Conservation (phyloP, 2,113 vertebrate genomes). For the Dendrocopos noguchii region DNA sequence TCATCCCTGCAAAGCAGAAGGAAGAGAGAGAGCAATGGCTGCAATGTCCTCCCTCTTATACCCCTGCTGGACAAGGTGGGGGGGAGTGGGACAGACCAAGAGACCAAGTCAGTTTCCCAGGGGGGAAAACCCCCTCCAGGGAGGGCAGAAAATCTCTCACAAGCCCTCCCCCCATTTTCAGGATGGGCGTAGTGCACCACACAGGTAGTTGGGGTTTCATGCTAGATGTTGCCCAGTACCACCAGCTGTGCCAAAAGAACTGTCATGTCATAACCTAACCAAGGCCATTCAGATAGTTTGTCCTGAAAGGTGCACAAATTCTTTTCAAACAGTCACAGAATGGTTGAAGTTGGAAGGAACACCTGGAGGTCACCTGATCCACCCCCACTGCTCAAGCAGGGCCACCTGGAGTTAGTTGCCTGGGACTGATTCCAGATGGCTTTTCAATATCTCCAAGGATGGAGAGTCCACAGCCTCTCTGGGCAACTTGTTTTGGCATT, state of each 20-base stretch:
- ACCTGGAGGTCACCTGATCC: background rate
- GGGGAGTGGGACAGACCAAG: too few relatives aligned
- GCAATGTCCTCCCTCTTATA: too few relatives aligned
- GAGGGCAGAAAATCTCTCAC: too few relatives aligned
- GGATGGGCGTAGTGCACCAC: too few relatives aligned
- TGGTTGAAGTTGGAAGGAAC: background rate
- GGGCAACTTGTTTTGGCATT: background rate
- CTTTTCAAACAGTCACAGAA: background rate
- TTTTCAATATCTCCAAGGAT: background rate
- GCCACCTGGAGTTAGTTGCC: rapidly evolving
- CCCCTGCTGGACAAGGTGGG: too few relatives aligned
- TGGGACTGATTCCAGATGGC: too few relatives aligned
- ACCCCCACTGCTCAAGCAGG: background rate
- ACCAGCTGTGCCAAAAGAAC: background rate
- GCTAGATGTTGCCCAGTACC: background rate
- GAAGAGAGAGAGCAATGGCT: too few relatives aligned
- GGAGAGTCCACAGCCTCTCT: background rate
- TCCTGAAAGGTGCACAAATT: background rate
- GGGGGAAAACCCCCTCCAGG: too few relatives aligned
- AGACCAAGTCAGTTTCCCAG: too few relatives aligned
- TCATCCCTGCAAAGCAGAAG: too few relatives aligned
- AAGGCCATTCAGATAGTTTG: background rate
- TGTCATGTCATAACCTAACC: background rate
- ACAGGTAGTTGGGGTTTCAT: background rate
- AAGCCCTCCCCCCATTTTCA: too few relatives aligned